These are phyloP conservation scores for Herminia tarsipennalis DNA, from an alignment of 2,888 invertebrate genomes.

Conservation along the genomic window DNA sequence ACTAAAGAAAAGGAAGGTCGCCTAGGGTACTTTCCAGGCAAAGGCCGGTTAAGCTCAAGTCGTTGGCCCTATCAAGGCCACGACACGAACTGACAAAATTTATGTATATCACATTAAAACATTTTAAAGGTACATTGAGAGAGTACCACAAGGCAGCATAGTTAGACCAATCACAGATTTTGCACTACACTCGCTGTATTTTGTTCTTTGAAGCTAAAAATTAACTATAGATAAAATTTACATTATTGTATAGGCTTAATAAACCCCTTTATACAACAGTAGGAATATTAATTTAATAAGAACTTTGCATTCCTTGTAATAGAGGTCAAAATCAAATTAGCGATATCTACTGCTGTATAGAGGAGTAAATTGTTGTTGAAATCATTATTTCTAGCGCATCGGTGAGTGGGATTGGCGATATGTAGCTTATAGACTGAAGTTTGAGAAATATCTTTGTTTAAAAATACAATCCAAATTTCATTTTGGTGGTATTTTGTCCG, in stretches of 20 bases:
- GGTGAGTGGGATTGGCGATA: too few relatives aligned
- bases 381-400: slow-evolving; percentile 23
- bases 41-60: slow-evolving; percentile 35
- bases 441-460: too few relatives aligned
- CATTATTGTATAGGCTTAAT: slow-evolving; percentile 20
- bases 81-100: slow-evolving; percentile 25
- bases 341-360: too few relatives aligned
- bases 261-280: too few relatives aligned
- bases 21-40: too few relatives aligned
- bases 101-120: slow-evolving; percentile 15
- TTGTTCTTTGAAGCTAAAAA: slow-evolving; percentile 21
- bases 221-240: slow-evolving; percentile 29
- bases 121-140: slow-evolving; percentile 23
- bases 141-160: slow-evolving; percentile 24
- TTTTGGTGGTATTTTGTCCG: too few relatives aligned
- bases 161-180: slow-evolving; percentile 31
- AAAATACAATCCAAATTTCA: too few relatives aligned
- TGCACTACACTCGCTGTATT: slow-evolving; percentile 31
- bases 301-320: too few relatives aligned
- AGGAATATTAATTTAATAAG: too few relatives aligned
- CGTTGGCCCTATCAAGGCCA: slow-evolving; percentile 11
- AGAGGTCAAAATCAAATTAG: too few relatives aligned
- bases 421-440: too few relatives aligned
- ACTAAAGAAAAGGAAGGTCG: too few relatives aligned
- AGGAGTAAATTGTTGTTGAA: slow-evolving; percentile 35